Conservation (phyloP, 2,797 vertebrate genomes). For the Mormyrops boulengeri region DNA sequence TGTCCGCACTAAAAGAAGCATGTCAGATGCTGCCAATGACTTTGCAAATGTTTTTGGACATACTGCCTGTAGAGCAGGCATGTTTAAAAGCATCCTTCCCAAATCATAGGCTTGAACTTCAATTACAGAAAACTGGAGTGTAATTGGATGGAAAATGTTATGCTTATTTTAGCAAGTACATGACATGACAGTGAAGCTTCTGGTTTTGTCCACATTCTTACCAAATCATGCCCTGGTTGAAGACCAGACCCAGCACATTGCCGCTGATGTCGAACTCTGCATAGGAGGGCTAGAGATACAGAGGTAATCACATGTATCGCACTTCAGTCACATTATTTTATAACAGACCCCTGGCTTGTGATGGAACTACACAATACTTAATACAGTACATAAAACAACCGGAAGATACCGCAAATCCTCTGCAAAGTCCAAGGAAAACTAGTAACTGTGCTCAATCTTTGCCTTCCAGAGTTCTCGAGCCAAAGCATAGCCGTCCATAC, state of each 20-base stretch:
- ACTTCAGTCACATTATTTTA: neutral
- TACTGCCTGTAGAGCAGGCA: neutral
- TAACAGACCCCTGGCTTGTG: neutral
- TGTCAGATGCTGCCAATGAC: neutral
- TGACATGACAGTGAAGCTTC: neutral
- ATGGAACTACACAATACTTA: neutral
- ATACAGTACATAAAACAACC: neutral
- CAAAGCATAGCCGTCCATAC: neutral
- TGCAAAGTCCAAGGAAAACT: neutral
- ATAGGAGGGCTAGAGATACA: slow-evolving; percentile 78
- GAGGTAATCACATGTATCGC: slow-evolving; percentile 11
- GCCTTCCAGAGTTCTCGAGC: neutral
- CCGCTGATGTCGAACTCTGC: slow-evolving; percentile 97
- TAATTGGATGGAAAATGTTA: neutral
- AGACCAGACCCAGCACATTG: slow-evolving; percentile 90
- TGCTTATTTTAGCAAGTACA: neutral
- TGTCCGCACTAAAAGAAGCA: neutral
- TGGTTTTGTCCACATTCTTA: slow-evolving; percentile 44
- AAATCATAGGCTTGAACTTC: neutral
- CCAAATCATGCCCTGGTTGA: slow-evolving; percentile 99
- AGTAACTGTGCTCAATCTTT: neutral
- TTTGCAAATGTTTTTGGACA: neutral
- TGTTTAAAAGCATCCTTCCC: neutral
- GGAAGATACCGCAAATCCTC: neutral
- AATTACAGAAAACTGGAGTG: neutral